Evolutionary conservation across 2,113 vertebrate genomes (phyloP).

Genomic region (Tringa solitaria): DNA sequence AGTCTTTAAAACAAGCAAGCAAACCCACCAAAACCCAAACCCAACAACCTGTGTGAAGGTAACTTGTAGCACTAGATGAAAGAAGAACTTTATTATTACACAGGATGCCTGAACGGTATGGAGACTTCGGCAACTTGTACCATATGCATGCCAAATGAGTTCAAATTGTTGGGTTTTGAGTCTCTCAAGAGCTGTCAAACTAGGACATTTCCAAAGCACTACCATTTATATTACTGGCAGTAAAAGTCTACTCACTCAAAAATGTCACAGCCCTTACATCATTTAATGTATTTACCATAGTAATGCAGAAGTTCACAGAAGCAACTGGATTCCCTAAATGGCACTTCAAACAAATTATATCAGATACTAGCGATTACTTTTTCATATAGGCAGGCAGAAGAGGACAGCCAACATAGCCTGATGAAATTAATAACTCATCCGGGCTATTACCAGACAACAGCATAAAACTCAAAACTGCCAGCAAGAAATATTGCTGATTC

Average conservation of each 20-base stretch:
- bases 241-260: neutral
- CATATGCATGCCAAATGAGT: neutral
- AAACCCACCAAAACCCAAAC: neutral
- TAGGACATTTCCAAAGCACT: neutral
- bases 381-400: neutral
- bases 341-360: neutral
- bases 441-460: neutral
- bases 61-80: neutral
- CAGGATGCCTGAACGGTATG: neutral
- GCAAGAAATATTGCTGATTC: neutral
- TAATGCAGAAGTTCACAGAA: neutral
- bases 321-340: neutral
- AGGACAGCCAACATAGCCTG: neutral
- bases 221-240: neutral
- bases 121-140: neutral
- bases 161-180: neutral
- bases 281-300: neutral
- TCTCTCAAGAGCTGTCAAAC: neutral
- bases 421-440: neutral
- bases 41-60: neutral
- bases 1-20: neutral
- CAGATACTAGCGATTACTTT: neutral
- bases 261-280: neutral
- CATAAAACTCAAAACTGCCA: slow-evolving; percentile 18
- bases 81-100: neutral